These are phyloP conservation scores for Dugesia japonica DNA, from an alignment of 2,888 invertebrate species.

Conservation along the genomic window DNA sequence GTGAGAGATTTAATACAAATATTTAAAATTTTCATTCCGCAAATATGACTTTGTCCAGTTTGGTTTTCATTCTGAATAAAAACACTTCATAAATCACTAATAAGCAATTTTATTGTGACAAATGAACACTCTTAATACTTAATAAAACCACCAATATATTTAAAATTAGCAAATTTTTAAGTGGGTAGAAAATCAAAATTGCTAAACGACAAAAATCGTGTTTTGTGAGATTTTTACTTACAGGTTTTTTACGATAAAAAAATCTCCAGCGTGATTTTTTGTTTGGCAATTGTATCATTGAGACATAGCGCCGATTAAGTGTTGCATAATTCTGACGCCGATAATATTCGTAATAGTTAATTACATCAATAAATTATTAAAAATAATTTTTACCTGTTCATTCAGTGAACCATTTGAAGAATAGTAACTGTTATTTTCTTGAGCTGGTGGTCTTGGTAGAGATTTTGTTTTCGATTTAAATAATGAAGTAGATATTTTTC, in stretches of 20 bases:
- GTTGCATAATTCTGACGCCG: neutral
- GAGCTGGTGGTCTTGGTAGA: neutral
- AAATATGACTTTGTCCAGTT: too few relatives aligned
- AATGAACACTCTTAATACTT: too few relatives aligned
- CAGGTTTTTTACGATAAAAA: constrained; percentile 3
- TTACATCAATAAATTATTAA: neutral
- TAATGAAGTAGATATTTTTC: neutral
- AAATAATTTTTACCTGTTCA: neutral
- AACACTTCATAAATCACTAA: too few relatives aligned
- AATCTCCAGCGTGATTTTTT: constrained; percentile 15
- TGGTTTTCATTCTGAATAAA: too few relatives aligned
- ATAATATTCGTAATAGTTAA: neutral
- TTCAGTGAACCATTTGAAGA: neutral
- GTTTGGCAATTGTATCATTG: constrained; percentile 8
- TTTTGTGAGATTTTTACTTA: constrained; percentile 5
- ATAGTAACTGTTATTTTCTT: neutral
- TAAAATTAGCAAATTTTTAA: too few relatives aligned
- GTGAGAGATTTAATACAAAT: too few relatives aligned
- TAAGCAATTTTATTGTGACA: too few relatives aligned
- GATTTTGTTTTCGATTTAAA: neutral
- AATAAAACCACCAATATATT: too few relatives aligned
- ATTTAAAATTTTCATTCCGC: too few relatives aligned
- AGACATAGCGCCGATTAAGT: neutral
- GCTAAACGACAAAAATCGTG: neutral
- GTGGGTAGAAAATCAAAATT: too few relatives aligned